phyloP scores from a whole-genome alignment of 1,140 invertebrate genomes.

The Lysiphlebus fabarum region DNA sequence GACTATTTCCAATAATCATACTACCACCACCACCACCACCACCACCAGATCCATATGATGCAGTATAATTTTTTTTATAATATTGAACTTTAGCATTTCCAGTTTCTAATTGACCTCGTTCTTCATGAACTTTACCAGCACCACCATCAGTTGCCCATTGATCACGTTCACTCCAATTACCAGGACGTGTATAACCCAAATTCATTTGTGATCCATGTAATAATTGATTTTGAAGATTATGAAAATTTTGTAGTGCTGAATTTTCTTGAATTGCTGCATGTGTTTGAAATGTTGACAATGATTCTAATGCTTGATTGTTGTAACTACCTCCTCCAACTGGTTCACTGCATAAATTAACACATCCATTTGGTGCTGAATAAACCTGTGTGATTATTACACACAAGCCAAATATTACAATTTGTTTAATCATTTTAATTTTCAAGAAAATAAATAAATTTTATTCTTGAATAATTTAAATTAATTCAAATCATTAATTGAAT shows the following conservation, averaged over 20 bases:
- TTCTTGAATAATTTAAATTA: background rate
- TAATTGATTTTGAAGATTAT: constrained; percentile 18
- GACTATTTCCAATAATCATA: background rate
- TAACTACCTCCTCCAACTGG: background rate
- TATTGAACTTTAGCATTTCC: constrained; percentile 33
- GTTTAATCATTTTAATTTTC: background rate
- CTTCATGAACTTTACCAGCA: constrained; percentile 37
- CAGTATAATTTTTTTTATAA: constrained; percentile 39
- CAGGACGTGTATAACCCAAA: constrained; percentile 31
- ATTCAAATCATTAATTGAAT: background rate
- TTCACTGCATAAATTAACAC: constrained; percentile 31
- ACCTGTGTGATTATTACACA: constrained; percentile 25
- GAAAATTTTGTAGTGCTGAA: constrained; percentile 7
- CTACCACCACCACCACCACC: background rate
- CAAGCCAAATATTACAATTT: constrained; percentile 15
- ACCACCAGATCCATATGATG: background rate
- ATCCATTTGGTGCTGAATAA: constrained; percentile 35
- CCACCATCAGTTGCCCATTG: constrained; percentile 32
- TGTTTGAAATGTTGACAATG: background rate
- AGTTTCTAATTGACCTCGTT: constrained; percentile 34
- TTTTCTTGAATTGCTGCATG: constrained; percentile 2
- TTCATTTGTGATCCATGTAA: constrained; percentile 11
- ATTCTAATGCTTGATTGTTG: background rate
- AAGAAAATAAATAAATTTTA: background rate
- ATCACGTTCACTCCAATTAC: constrained; percentile 41